A percentile compares a stretch with the other conserved stretches of the same genome.
These are phyloP conservation scores for Phymastichus coffea DNA, from an alignment of 1,140 invertebrate species.

Conservation along the genomic window DNA sequence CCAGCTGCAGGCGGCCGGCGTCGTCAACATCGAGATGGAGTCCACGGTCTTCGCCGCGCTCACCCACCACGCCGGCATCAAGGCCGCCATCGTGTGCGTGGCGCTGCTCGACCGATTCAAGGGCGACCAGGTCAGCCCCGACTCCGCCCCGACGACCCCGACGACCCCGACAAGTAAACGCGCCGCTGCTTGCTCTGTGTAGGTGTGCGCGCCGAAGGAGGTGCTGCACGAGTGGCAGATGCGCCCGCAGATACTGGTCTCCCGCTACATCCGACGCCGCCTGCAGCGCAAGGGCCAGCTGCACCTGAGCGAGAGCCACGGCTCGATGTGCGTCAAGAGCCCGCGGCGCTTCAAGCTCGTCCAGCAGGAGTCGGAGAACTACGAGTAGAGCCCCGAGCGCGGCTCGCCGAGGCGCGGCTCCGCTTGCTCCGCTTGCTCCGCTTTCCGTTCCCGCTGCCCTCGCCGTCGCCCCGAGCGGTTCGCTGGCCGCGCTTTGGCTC, in stretches of 20 bases:
- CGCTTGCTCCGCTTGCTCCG: too few relatives aligned
- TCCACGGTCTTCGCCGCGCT: slow-evolving; percentile 88
- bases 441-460: too few relatives aligned
- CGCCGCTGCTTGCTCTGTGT: too few relatives aligned
- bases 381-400: slow-evolving; percentile 66
- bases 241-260: slow-evolving; percentile 84
- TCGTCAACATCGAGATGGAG: slow-evolving; percentile 99
- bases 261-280: slow-evolving; percentile 83
- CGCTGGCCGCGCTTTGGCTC: too few relatives aligned
- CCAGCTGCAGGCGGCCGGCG: slow-evolving; percentile 73
- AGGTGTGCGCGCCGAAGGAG: slow-evolving; percentile 85
- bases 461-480: too few relatives aligned
- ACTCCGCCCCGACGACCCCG: too few relatives aligned
- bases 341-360: slow-evolving; percentile 83
- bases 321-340: slow-evolving; percentile 77
- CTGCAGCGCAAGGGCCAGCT: slow-evolving; percentile 72
- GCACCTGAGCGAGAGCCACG: slow-evolving; percentile 69
- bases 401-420: too few relatives aligned
- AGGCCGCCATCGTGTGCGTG: slow-evolving; percentile 91
- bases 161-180: too few relatives aligned
- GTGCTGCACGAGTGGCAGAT: slow-evolving; percentile 91
- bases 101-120: slow-evolving; percentile 90
- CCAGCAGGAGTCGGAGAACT: slow-evolving; percentile 86
- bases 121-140: slow-evolving; percentile 82
- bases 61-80: slow-evolving; percentile 91